Percentiles rank a stretch among this genome's conserved stretches.
These are phyloP conservation scores for Bryconaethiops microstoma DNA, from an alignment of 2,797 vertebrate genomes.

Conservation along the genomic window DNA sequence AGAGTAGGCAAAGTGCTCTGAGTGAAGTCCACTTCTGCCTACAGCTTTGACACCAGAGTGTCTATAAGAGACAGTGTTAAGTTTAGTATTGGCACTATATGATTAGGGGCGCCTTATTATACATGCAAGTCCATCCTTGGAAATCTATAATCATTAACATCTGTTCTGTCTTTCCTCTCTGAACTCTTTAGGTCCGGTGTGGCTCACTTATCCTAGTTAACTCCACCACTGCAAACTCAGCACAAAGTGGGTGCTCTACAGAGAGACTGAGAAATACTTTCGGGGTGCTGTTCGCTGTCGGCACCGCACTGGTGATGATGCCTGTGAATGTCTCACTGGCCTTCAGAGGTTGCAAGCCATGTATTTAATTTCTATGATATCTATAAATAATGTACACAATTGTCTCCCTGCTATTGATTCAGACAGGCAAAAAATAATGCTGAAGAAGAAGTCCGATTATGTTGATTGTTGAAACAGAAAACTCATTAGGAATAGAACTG, in stretches of 20 bases:
- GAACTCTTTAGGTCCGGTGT: constrained; percentile 77
- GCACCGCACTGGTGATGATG: constrained; percentile 31
- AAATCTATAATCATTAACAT: constrained; percentile 86
- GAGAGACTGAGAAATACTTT: constrained; percentile 43
- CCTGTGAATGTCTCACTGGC: constrained; percentile 64
- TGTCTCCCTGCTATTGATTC: constrained; percentile 74
- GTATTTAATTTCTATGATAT: constrained; percentile 76
- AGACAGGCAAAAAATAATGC: constrained; percentile 68
- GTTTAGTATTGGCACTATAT: constrained; percentile 25
- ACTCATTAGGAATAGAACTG: constrained; percentile 72
- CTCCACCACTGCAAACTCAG: constrained; percentile 78
- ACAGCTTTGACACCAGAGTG: constrained; percentile 5
- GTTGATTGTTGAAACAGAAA: constrained; percentile 77
- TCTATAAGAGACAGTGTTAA: constrained; percentile 33
- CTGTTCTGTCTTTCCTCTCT: constrained; percentile 79
- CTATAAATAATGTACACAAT: constrained; percentile 78
- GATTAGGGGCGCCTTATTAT: constrained; percentile 66
- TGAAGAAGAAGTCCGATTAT: constrained; percentile 67
- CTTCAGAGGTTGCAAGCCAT: constrained; percentile 67
- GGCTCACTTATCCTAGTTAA: constrained; percentile 83
- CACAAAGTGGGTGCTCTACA: constrained; percentile 70
- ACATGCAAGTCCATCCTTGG: constrained; percentile 74
- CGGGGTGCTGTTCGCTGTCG: background rate
- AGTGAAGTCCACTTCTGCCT: constrained; percentile 11
- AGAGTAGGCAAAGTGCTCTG: background rate